Evolutionary conservation across 2,797 vertebrate genomes (phyloP), one percentile per base, ranked within the genome.

Genomic region (Manis pentadactyla): DNA sequence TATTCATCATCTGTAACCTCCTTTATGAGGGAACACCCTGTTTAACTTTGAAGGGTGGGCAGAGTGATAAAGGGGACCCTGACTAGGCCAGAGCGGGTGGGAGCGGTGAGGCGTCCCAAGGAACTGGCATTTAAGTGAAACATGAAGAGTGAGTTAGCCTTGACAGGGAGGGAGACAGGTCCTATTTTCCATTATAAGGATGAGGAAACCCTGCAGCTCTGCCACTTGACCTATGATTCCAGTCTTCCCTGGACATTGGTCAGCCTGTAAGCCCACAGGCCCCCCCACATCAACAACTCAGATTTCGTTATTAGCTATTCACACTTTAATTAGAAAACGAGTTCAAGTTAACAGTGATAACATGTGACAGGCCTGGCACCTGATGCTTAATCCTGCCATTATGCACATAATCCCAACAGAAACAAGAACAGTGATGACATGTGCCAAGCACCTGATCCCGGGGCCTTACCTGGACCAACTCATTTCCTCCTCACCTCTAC

Each of bases 261-360:
- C 27, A 29, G 59, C 19, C 77, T n/a, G 0, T 34, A 10, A 0
- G n/a, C 6, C n/a, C 85, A 3, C 6, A 19, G 42, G 15, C 27
- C 31, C 27, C 27, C 11, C 2, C 0, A 0, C 0, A 4, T 14
- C 1, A 0, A 12, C 55, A 13, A 15, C n/a, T 17, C 18, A 0
- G 10, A 0, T 14, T 25, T 8, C 11, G n/a, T 4, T 34, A 18
- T 17, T 17, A 31, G 7, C 53, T 59, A 2, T 23, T 49, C 59
- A 27, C 39, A 29, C n/a, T 0, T 0, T 39, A 39, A 4, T 83
- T n/a, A 25, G 59, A 53, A 77, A 55, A 34, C 0, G 1, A 55
- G 23, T n/a, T 51, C 42, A 29, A 19, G n/a, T 12, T 21, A 21
- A 55, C 39, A 39, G 68, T 13, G 57, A 49, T 21, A 2, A 23